Evolutionary conservation across 2,113 vertebrate species (phyloP).

Genomic region (Catagonus wagneri): DNA sequence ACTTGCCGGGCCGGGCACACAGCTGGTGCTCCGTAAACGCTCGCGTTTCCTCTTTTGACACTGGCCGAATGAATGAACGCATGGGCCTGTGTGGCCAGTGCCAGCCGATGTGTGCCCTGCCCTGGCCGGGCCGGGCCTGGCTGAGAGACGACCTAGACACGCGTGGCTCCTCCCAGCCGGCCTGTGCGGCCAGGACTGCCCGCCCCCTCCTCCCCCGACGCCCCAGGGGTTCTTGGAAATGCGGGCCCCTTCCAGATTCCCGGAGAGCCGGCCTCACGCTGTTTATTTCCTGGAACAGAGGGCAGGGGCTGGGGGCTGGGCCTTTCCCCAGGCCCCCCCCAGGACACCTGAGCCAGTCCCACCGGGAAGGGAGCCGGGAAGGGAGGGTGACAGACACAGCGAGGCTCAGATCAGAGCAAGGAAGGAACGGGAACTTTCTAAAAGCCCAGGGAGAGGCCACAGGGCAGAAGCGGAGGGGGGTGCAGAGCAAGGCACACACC

Average conservation of each 20-base stretch:
- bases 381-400: background rate
- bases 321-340: background rate
- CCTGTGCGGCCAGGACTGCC: background rate
- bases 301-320: background rate
- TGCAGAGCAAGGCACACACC: background rate
- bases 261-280: background rate
- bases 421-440: background rate
- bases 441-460: background rate
- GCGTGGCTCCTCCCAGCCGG: background rate
- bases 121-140: background rate
- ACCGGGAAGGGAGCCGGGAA: fast-evolving
- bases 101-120: background rate
- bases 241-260: conserved; percentile 63
- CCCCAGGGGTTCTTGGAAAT: background rate
- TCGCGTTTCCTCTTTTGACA: too few relatives aligned
- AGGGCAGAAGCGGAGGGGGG: background rate
- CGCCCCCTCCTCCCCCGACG: background rate
- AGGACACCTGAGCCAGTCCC: conserved; percentile 81
- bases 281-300: conserved; percentile 63
- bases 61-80: background rate
- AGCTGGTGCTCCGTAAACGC: fast-evolving
- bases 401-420: background rate
- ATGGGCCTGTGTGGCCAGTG: fast-evolving
- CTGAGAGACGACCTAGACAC: background rate
- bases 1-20: background rate